Base-by-base conservation (phyloP, 2,797 vertebrate species). In the Gastrophryne carolinensis region DNA sequence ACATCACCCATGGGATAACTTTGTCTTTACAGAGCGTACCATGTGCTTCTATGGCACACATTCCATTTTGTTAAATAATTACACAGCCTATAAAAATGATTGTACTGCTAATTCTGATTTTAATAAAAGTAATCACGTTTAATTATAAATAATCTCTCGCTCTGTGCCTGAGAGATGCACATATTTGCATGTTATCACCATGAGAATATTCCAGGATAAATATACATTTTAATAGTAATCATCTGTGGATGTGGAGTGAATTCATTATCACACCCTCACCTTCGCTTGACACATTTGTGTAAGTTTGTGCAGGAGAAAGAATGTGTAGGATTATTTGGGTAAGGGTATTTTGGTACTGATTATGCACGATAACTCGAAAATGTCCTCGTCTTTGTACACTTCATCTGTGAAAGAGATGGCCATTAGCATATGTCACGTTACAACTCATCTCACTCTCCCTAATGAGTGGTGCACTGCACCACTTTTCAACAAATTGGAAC, bases 141-240 rank as follows among this genome's bases (percentile, higher is more conserved):
- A 91, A 92, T 93, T 91, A 83, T 83, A 90, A 89, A 83, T 90
- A 89, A 90, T 91, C 86, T 87, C 84, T 79, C 73, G 81, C 83
- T 82, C 87, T 82, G 83, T 56, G 80, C 88, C 34, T 24, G 57
- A 34, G 9, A 47, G 65, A 88, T 87, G 86, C 86, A 83, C 84
- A 84, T 79, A 90, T 92, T 92, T 91, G 86, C 87, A 81, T 76
- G 87, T 83, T 86, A 82, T 80, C 76, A 74, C 84, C 49, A 4
- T 74, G 79, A 81, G 49, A 5, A 17, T 67, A 32, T 67, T 80
- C 81, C 79, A 79, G 71, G 60, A 68, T 66, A 79, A 79, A 85
- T 70, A 80, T 82, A 74, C 73, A 80, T 47, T 85, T 85, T 53
- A 57, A 47, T 76, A 74, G 66, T 41, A 58, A 69, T 62, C 12